Percentiles rank a stretch among this genome's conserved stretches.
These are phyloP conservation scores for Okapia johnstoni DNA, from an alignment of 2,113 vertebrate genomes.

Conservation along the genomic window DNA sequence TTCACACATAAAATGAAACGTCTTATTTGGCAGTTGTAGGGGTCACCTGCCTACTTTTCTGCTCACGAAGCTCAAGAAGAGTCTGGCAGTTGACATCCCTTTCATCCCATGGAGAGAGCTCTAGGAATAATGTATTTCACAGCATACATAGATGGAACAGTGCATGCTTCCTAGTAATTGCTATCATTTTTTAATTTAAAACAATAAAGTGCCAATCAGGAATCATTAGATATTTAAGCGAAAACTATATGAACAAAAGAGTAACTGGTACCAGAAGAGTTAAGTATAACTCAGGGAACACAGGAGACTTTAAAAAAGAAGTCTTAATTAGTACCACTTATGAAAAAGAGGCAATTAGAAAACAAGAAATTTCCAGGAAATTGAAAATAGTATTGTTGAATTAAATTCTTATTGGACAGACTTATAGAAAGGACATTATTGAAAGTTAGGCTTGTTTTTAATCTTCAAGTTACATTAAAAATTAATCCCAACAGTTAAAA, in stretches of 20 bases:
- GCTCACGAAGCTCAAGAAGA: not conserved
- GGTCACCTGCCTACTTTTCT: not conserved
- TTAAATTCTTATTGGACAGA: not conserved
- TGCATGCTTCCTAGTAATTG: not conserved
- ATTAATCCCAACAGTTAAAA: not conserved
- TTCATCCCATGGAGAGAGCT: not conserved
- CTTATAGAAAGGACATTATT: not conserved
- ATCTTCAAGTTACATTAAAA: conserved; percentile 8
- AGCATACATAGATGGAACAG: not conserved
- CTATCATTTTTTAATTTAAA: not conserved
- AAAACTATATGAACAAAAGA: not conserved
- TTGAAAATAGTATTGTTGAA: conserved; percentile 18
- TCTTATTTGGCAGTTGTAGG: not conserved
- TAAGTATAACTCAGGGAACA: not conserved
- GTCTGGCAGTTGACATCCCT: not conserved
- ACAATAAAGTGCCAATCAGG: not conserved
- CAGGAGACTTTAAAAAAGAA: not conserved
- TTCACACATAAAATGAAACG: not conserved
- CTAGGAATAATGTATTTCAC: not conserved
- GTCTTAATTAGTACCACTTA: not conserved
- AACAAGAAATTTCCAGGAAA: conserved; percentile 10
- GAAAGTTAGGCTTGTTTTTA: not conserved
- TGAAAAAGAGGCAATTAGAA: not conserved
- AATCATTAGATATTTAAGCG: not conserved
- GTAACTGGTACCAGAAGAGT: not conserved